Evolutionary conservation across 2,113 vertebrate genomes (phyloP).

Genomic region (Symphodus melops): DNA sequence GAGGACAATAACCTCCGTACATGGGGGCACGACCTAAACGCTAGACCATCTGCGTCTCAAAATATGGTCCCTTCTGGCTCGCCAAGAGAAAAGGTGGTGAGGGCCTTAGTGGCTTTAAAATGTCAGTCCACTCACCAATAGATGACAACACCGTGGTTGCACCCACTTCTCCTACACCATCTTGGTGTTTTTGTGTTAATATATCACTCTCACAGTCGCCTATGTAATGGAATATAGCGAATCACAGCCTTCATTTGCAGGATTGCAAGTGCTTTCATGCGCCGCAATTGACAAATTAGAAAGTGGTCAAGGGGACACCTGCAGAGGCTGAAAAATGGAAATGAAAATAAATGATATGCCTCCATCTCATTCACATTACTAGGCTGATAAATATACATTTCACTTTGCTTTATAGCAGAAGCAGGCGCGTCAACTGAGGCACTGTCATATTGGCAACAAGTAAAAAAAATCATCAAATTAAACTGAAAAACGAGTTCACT

Average conservation of each 20-base stretch:
- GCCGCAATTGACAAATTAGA: conserved; percentile 24
- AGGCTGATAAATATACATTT: neutral
- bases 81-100: too few relatives aligned
- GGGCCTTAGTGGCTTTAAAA: too few relatives aligned
- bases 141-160: neutral
- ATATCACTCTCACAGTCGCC: neutral
- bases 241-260: conserved; percentile 44
- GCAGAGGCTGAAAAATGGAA: conserved; percentile 17
- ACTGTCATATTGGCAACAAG: neutral
- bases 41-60: too few relatives aligned
- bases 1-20: too few relatives aligned
- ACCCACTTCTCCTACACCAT: neutral
- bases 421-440: neutral
- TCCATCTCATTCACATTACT: neutral
- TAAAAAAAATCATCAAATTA: neutral
- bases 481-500: neutral
- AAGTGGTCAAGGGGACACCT: conserved; percentile 25
- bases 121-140: neutral
- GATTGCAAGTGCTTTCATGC: conserved; percentile 12
- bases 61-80: too few relatives aligned
- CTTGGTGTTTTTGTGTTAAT: neutral
- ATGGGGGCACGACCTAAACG: too few relatives aligned
- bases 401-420: neutral
- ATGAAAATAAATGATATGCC: neutral
- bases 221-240: neutral